Percentiles rank a stretch among this genome's conserved stretches.
These are phyloP conservation scores for Venustoraphidia nigricollis DNA, from an alignment of 2,888 invertebrate species.

Conservation along the genomic window DNA sequence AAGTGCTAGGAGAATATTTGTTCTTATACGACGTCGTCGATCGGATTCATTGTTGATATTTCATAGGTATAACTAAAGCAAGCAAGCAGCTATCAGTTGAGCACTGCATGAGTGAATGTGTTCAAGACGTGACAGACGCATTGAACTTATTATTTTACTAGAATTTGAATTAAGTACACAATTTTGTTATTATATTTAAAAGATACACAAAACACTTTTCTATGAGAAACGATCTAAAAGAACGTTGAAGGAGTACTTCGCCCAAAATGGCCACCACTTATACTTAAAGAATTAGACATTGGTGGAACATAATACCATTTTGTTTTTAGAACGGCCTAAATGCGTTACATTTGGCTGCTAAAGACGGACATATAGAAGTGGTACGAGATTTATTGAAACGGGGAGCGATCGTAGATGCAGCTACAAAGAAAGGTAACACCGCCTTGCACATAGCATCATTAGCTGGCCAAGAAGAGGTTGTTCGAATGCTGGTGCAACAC, in stretches of 20 bases:
- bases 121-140: neutral
- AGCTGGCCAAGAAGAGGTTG: conserved; percentile 91
- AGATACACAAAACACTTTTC: neutral
- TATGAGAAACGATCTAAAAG: no score
- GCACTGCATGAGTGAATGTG: neutral
- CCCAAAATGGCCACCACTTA: neutral
- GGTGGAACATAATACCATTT: conserved; percentile 1
- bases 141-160: neutral
- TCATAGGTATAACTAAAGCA: no score
- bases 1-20: no score
- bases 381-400: conserved; percentile 81
- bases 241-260: conserved; percentile 1
- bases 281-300: neutral
- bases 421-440: conserved; percentile 94
- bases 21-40: no score
- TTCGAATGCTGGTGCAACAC: conserved; percentile 75
- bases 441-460: conserved; percentile 95
- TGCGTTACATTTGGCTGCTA: conserved; percentile 91
- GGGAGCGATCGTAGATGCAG: conserved; percentile 85
- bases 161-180: neutral
- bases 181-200: neutral
- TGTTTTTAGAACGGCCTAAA: conserved; percentile 82
- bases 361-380: conserved; percentile 92
- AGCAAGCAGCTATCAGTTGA: neutral
- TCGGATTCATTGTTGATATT: no score